Evolutionary conservation across 1,140 invertebrate genomes (phyloP).

Genomic region (Drosophila sulfurigaster): DNA sequence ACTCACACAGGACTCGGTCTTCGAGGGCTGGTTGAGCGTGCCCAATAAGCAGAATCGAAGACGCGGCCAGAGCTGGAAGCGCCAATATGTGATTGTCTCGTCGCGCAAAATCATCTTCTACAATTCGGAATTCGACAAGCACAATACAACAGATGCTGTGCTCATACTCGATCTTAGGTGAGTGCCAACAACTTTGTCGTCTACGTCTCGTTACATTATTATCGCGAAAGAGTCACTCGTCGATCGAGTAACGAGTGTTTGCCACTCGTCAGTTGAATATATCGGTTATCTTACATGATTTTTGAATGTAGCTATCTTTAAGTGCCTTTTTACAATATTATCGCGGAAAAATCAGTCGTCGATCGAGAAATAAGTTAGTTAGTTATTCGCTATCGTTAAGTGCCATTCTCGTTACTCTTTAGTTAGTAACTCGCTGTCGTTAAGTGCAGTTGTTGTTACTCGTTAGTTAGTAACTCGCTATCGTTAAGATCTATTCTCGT

Average conservation of each 20-base stretch:
- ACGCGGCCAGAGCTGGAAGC: constrained; percentile 97
- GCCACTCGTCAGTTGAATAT: neutral
- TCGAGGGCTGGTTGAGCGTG: constrained; percentile 98
- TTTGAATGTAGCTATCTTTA: neutral
- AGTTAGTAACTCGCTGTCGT: too few relatives aligned
- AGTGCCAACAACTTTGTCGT: neutral
- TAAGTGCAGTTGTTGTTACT: too few relatives aligned
- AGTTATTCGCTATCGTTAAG: too few relatives aligned
- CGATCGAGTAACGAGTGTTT: too few relatives aligned
- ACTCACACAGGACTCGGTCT: constrained; percentile 89
- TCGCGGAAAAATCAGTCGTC: too few relatives aligned
- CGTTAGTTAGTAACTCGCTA: too few relatives aligned
- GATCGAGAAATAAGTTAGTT: too few relatives aligned
- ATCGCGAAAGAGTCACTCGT: too few relatives aligned
- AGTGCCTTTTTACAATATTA: too few relatives aligned
- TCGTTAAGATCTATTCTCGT: too few relatives aligned
- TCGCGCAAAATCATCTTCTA: constrained; percentile 99
- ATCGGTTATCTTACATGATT: neutral
- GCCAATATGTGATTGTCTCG: constrained; percentile 98
- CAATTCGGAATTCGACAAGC: constrained; percentile 96
- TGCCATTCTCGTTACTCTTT: too few relatives aligned
- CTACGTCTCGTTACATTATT: too few relatives aligned
- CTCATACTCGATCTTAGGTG: constrained; percentile 98
- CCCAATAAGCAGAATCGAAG: constrained; percentile 98
- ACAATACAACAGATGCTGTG: constrained; percentile 95